A percentile compares a stretch with the other conserved stretches of the same genome.
Evolutionary conservation across 2,888 invertebrate genomes (phyloP).

Genomic region (Eucera pruinosa): DNA sequence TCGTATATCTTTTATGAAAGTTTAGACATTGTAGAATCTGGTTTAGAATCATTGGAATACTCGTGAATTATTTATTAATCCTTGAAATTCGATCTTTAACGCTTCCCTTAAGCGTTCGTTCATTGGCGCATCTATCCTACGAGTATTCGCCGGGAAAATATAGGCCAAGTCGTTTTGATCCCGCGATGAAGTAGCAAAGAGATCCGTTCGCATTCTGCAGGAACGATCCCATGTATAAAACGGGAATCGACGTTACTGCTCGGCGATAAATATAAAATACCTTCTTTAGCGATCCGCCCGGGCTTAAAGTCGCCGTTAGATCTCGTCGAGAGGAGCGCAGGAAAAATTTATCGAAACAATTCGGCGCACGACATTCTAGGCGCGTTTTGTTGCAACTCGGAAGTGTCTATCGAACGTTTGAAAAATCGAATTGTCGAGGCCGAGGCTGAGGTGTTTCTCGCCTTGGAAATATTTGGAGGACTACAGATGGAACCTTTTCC

Average conservation of each 20-base stretch:
- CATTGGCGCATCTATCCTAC: background rate
- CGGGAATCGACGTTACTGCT: constrained; percentile 35
- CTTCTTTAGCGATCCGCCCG: constrained; percentile 22
- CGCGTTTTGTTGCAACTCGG: background rate
- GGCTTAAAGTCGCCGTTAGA: constrained; percentile 20
- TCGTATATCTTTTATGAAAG: no score
- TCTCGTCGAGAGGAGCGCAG: constrained; percentile 4
- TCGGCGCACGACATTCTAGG: background rate
- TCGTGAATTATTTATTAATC: no score
- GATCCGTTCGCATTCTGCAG: constrained; percentile 4
- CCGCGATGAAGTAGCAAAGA: background rate
- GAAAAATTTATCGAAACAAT: constrained; percentile 39
- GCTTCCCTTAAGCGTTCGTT: no score
- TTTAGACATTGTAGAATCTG: no score
- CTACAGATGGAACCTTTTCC: no score
- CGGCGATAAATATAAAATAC: constrained; percentile 49
- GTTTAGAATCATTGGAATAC: no score
- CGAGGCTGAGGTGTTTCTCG: background rate
- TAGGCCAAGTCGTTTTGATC: constrained; percentile 13
- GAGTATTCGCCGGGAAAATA: constrained; percentile 12
- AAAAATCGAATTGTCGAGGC: constrained; percentile 9
- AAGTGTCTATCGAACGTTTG: constrained; percentile 4
- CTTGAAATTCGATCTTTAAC: background rate
- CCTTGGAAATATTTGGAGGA: background rate
- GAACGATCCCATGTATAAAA: constrained; percentile 20